These are phyloP conservation scores for Aurelia sp. DNA, from an alignment of 30 jellyfish, hydroid and myxozoan species.

Conservation along the genomic window DNA sequence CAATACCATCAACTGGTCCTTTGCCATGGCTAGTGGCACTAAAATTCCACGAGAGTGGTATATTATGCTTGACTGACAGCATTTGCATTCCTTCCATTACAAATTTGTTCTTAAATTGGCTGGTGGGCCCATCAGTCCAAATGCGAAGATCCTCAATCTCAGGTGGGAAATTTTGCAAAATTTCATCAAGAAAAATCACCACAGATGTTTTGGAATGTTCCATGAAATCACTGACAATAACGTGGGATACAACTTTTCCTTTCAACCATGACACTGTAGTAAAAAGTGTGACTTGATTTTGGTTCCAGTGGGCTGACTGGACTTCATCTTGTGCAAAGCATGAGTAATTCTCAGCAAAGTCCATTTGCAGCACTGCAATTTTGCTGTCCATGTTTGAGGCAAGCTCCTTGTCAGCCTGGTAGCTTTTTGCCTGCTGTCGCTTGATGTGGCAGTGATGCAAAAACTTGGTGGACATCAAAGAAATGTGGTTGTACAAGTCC, in stretches of 20 bases:
- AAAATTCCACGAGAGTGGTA: constrained; percentile 23
- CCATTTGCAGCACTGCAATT: constrained; percentile 49
- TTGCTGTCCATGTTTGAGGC: constrained; percentile 22
- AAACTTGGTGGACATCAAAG: constrained; percentile 20
- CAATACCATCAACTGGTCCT: constrained; percentile 42
- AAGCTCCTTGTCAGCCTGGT: constrained; percentile 31
- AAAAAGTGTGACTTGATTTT: constrained; percentile 51
- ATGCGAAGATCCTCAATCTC: constrained; percentile 29
- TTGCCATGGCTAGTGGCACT: constrained; percentile 41
- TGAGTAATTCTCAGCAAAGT: constrained; percentile 49
- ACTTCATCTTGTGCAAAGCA: constrained; percentile 61
- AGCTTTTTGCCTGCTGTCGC: constrained; percentile 51
- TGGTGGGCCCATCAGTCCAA: constrained; percentile 69
- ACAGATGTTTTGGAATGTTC: constrained; percentile 33
- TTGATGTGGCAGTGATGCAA: constrained; percentile 41
- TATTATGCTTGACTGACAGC: background rate
- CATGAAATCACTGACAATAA: constrained; percentile 19
- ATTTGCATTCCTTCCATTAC: constrained; percentile 22
- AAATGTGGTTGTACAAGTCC: constrained; percentile 36
- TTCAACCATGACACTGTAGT: constrained; percentile 33
- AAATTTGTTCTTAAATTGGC: constrained; percentile 71
- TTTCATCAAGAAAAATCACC: constrained; percentile 24
- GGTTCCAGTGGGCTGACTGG: constrained; percentile 70
- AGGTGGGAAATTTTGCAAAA: constrained; percentile 14
- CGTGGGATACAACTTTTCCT: background rate